phyloP scores from a whole-genome alignment of 2,888 invertebrate genomes.

The Pachycephus smyrnensis region DNA sequence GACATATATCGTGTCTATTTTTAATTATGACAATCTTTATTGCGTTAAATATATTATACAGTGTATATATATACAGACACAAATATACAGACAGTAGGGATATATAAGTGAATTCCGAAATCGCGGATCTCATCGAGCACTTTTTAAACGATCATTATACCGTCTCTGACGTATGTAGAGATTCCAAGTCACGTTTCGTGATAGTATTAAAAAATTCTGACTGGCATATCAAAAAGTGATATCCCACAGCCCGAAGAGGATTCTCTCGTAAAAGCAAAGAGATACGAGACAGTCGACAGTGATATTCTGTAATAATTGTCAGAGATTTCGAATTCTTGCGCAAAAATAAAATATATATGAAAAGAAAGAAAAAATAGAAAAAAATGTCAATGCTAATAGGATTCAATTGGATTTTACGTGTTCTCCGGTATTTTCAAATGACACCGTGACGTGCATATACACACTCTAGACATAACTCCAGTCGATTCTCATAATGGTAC shows the following conservation, averaged over 20 bases:
- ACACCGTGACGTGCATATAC: neutral
- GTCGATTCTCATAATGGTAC: neutral
- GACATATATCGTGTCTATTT: conserved; percentile 23
- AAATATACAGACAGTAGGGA: neutral
- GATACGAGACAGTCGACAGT: neutral
- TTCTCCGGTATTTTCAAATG: neutral
- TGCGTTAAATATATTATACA: neutral
- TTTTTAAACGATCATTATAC: neutral
- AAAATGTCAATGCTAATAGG: neutral
- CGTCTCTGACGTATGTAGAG: neutral
- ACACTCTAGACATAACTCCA: neutral
- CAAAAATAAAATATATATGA: neutral
- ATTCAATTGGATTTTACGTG: neutral
- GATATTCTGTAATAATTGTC: neutral
- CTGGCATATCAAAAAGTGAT: neutral
- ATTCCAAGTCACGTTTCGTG: neutral
- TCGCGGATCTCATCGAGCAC: neutral
- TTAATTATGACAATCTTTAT: conserved; percentile 23
- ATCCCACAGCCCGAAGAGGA: neutral
- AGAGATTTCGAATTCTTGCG: neutral
- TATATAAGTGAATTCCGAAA: neutral
- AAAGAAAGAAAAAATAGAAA: neutral
- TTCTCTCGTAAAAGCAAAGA: neutral
- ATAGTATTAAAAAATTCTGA: neutral
- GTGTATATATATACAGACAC: neutral